phyloP scores from a whole-genome alignment of 2,888 invertebrate species.

The Carcina quercana region DNA sequence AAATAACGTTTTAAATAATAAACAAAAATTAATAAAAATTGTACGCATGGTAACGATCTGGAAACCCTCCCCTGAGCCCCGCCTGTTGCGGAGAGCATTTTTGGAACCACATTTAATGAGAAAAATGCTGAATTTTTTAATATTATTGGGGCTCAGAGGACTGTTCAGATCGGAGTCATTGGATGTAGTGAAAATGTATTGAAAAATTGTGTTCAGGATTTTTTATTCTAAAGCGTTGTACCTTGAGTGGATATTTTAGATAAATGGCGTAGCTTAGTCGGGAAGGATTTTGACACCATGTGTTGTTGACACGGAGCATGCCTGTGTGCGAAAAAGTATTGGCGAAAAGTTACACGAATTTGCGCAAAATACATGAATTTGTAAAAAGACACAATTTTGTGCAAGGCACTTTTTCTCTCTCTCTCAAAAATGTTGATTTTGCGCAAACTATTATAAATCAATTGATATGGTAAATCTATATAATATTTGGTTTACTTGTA shows the following conservation, averaged over 20 bases:
- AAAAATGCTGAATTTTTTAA: slow-evolving; percentile 40
- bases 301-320: too few relatives aligned
- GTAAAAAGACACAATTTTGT: too few relatives aligned
- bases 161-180: slow-evolving; percentile 34
- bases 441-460: too few relatives aligned
- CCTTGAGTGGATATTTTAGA: slow-evolving; percentile 45
- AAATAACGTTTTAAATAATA: slow-evolving; percentile 71
- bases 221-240: slow-evolving; percentile 52
- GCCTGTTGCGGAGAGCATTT: slow-evolving; percentile 42
- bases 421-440: too few relatives aligned
- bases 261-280: too few relatives aligned
- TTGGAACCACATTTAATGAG: slow-evolving; percentile 38
- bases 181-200: slow-evolving; percentile 64
- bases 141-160: slow-evolving; percentile 38
- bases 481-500: too few relatives aligned
- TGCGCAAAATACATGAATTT: too few relatives aligned
- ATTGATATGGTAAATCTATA: too few relatives aligned
- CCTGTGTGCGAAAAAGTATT: too few relatives aligned
- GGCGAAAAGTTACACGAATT: too few relatives aligned
- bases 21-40: slow-evolving; percentile 66
- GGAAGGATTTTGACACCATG: too few relatives aligned
- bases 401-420: too few relatives aligned
- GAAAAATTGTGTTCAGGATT: slow-evolving; percentile 56
- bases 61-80: slow-evolving; percentile 31
- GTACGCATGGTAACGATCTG: slow-evolving; percentile 56